Base-by-base conservation (phyloP, 2,113 vertebrate species). In the Protomyctophum bolini region DNA sequence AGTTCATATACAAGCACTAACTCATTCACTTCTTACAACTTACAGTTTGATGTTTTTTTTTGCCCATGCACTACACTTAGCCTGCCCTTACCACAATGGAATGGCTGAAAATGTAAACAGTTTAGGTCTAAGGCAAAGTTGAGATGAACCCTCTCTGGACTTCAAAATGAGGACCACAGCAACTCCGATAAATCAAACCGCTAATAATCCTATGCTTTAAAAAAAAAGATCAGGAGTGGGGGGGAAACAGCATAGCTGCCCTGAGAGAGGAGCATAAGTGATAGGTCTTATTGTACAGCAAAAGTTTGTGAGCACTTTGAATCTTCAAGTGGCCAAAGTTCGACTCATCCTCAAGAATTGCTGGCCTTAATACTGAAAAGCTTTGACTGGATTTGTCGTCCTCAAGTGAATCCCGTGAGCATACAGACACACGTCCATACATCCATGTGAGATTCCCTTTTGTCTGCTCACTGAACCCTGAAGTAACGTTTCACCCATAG, bases 271-370 rank as follows among this genome's bases (percentile, higher is more conserved):
- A 70, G 74, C 65, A 73, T 72, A 69, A 15, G 62, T 63, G 75
- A 77, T 73, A 55, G 45, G 70, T 83, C 66, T 71, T 74, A 68
- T 81, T 85, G 83, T 63, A 57, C n/a, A 41, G 61, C 49, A 68
- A 73, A 76, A 75, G 76, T 80, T 79, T 80, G 67, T 66, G 77
- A 87, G 85, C 88, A 92, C 91, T 92, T 92, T 90, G 90, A 90
- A 87, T 90, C 83, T 85, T 86, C 73, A 83, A 71, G 65, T 58
- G 70, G 66, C 80, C 87, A 81, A 73, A 77, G 83, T 81, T 73
- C 70, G 10, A 75, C 59, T 8, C 50, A 14, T 63, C 78, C 68
- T 73, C 33, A 11, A 59, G 71, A 51, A 21, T 60, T 10, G 66
- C 67, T 46, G 79, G 79, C 66, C 75, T 46, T 83, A 91, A 92